These are phyloP conservation scores for Drosophila emarginata DNA, from an alignment of 2,888 invertebrate genomes.

Conservation along the genomic window DNA sequence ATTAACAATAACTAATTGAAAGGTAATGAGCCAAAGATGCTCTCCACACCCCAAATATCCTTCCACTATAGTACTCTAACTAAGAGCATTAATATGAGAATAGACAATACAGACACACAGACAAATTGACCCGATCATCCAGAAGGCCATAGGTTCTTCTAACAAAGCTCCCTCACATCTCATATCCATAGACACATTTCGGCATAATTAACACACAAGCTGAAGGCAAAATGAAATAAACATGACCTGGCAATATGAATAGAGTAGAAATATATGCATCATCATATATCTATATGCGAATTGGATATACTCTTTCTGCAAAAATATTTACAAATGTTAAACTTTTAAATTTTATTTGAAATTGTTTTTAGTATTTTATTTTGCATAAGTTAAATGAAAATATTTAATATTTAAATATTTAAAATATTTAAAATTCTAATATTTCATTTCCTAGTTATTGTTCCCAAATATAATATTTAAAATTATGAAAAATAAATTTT, in stretches of 20 bases:
- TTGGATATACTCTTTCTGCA: background rate
- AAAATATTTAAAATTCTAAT: too few species aligned
- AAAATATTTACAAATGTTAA: background rate
- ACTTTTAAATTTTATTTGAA: too few species aligned
- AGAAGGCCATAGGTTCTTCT: constrained; percentile 29
- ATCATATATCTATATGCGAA: background rate
- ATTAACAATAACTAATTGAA: constrained; percentile 74
- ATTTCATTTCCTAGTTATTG: too few species aligned
- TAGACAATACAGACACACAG: background rate
- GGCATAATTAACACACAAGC: constrained; percentile 61
- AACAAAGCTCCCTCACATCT: constrained; percentile 41
- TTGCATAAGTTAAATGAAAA: too few species aligned
- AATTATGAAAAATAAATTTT: too few species aligned
- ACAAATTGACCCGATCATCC: constrained; percentile 38
- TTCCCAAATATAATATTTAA: too few species aligned
- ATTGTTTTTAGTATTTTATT: too few species aligned
- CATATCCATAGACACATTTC: constrained; percentile 37
- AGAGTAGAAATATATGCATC: background rate
- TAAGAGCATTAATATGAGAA: constrained; percentile 28
- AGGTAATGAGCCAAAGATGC: constrained; percentile 60
- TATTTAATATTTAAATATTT: too few species aligned
- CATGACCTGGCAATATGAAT: constrained; percentile 17
- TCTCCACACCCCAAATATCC: constrained; percentile 17
- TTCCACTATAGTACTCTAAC: constrained; percentile 9
- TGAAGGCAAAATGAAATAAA: constrained; percentile 41